These are phyloP conservation scores for Drosophila baimaii DNA, from an alignment of 1,140 invertebrate species.

Conservation along the genomic window DNA sequence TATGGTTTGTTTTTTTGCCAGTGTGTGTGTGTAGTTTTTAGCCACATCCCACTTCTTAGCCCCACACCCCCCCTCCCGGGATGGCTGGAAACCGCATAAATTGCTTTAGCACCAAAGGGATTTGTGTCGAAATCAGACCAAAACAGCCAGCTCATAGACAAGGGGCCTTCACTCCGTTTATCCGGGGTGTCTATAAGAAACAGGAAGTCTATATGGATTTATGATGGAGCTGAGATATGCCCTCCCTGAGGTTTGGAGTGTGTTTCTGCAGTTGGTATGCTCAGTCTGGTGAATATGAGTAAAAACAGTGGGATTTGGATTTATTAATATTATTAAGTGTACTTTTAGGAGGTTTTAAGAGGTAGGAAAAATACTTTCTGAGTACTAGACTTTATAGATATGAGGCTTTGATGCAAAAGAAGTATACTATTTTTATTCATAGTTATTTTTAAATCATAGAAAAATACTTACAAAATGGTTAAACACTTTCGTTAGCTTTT, in stretches of 20 bases:
- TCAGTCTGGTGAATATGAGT: background rate
- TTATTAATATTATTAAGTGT: too few relatives aligned
- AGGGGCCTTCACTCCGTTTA: constrained; percentile 42
- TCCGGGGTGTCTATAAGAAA: constrained; percentile 21
- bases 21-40: constrained; percentile 26
- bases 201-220: constrained; percentile 11
- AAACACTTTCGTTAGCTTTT: too few relatives aligned
- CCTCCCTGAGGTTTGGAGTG: constrained; percentile 4
- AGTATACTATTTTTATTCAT: too few relatives aligned
- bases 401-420: too few relatives aligned
- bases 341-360: too few relatives aligned
- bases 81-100: constrained; percentile 72
- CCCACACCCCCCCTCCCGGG: constrained; percentile 5
- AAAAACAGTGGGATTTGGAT: background rate
- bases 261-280: background rate
- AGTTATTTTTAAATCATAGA: too few relatives aligned
- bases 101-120: constrained; percentile 82
- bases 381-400: too few relatives aligned
- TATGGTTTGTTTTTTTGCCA: constrained; percentile 23
- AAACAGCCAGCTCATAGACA: constrained; percentile 67
- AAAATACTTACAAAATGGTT: too few relatives aligned
- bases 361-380: background rate
- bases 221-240: constrained; percentile 33
- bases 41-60: constrained; percentile 3
- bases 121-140: constrained; percentile 78